These are phyloP conservation scores for Sycophila sp. DNA, from an alignment of 1,140 invertebrate genomes.

Conservation along the genomic window DNA sequence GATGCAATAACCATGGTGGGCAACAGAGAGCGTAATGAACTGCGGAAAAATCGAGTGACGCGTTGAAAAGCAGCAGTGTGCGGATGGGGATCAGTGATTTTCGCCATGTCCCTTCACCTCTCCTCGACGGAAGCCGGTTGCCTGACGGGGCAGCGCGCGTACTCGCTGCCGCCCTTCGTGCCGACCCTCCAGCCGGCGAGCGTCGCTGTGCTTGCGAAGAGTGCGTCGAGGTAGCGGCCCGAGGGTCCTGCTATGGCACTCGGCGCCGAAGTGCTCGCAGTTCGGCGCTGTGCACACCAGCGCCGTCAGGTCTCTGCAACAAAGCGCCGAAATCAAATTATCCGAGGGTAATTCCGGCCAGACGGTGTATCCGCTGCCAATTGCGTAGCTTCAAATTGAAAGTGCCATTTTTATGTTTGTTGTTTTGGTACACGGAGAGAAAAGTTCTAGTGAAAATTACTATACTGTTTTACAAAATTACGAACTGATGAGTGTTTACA, in stretches of 20 bases:
- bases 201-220: conserved; percentile 52
- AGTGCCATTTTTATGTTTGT: too few relatives aligned
- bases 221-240: conserved; percentile 46
- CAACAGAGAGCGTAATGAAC: too few relatives aligned
- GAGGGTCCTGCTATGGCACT: conserved; percentile 51
- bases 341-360: neutral
- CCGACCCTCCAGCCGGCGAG: conserved; percentile 55
- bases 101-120: conserved; percentile 49
- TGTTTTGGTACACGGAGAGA: too few relatives aligned
- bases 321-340: neutral
- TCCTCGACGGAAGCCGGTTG: conserved; percentile 62
- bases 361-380: too few relatives aligned
- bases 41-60: too few relatives aligned
- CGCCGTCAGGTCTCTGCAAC: conserved; percentile 1
- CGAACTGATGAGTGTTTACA: too few relatives aligned
- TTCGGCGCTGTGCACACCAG: neutral
- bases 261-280: conserved; percentile 5
- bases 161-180: conserved; percentile 57
- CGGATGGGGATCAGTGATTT: neutral
- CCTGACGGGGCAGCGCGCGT: conserved; percentile 59
- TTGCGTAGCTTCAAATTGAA: too few relatives aligned
- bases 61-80: neutral
- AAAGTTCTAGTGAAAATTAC: too few relatives aligned
- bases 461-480: too few relatives aligned
- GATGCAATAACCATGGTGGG: too few relatives aligned